phyloP scores from a whole-genome alignment of 2,113 vertebrate genomes.

The Bubo blakistoni region DNA sequence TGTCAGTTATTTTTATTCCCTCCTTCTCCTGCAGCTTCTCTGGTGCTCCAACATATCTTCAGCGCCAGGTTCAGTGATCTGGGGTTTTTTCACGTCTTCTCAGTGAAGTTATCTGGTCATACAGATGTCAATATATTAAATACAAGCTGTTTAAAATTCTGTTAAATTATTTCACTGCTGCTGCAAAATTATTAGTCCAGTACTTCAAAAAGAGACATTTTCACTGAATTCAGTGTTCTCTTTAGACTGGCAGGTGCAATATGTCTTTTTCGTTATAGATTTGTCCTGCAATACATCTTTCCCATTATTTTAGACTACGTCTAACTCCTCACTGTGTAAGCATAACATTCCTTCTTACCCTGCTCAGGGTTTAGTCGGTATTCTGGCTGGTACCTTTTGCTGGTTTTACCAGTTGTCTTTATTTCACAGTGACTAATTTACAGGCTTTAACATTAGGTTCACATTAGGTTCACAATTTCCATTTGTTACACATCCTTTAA shows the following conservation, averaged over 20 bases:
- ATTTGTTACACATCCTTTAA: neutral
- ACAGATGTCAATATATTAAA: fast-evolving
- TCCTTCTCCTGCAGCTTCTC: neutral
- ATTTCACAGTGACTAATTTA: neutral
- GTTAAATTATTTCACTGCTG: neutral
- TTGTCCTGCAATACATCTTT: neutral
- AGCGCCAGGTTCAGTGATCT: neutral
- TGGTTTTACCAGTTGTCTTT: neutral
- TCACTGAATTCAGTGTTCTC: neutral
- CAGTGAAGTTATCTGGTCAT: neutral
- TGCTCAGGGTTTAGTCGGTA: neutral
- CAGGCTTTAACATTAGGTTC: neutral
- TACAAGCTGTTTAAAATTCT: neutral
- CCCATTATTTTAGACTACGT: neutral
- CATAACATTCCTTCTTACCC: neutral
- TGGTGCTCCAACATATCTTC: neutral
- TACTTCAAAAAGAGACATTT: neutral
- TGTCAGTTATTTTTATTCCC: neutral
- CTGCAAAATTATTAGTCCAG: neutral
- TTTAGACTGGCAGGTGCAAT: neutral
- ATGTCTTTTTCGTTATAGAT: neutral
- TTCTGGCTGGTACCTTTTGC: neutral
- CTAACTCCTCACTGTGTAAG: neutral
- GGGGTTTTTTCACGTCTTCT: neutral
- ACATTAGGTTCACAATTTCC: neutral